Conservation (phyloP, 2,888 invertebrate genomes). For the Eupithecia centaureata region DNA sequence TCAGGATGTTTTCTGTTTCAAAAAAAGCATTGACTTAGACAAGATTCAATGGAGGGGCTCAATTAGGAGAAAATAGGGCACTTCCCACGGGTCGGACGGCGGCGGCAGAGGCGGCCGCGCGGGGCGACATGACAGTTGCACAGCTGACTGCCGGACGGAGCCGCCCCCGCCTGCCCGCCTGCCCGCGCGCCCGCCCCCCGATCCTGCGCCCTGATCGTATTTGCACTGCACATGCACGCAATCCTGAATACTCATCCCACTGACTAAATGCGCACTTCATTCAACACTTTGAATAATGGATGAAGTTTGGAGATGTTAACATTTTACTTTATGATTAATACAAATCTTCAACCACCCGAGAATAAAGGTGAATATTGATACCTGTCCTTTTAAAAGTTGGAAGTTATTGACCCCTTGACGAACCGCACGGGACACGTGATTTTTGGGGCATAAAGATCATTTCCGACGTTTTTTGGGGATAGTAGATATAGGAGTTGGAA, state of each 20-base stretch:
- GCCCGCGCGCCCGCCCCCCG: slow-evolving; percentile 52
- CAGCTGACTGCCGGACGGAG: slow-evolving; percentile 79
- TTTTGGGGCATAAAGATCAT: slow-evolving; percentile 40
- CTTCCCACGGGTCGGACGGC: slow-evolving; percentile 65
- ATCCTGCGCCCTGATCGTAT: slow-evolving; percentile 63
- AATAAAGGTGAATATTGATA: slow-evolving; percentile 10
- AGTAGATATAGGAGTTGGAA: slow-evolving; percentile 2
- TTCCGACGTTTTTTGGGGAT: not conserved
- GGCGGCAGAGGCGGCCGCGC: slow-evolving; percentile 51
- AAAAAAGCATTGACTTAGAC: slow-evolving; percentile 41
- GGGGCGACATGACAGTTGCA: slow-evolving; percentile 75
- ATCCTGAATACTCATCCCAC: slow-evolving; percentile 44
- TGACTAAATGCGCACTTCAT: slow-evolving; percentile 33
- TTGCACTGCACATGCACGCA: slow-evolving; percentile 59
- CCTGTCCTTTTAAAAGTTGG: slow-evolving; percentile 30
- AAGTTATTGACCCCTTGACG: slow-evolving; percentile 81
- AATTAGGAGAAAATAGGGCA: slow-evolving; percentile 64
- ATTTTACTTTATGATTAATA: not conserved
- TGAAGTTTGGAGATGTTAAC: not conserved
- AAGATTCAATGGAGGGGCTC: slow-evolving; percentile 60
- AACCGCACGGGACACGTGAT: slow-evolving; percentile 79
- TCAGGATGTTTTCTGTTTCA: slow-evolving; percentile 17
- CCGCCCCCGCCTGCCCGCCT: slow-evolving; percentile 54
- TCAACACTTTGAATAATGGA: not conserved
- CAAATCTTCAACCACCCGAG: slow-evolving; percentile 10